These are phyloP conservation scores for Trinectes maculatus DNA, from an alignment of 2,113 vertebrate genomes.

Conservation along the genomic window DNA sequence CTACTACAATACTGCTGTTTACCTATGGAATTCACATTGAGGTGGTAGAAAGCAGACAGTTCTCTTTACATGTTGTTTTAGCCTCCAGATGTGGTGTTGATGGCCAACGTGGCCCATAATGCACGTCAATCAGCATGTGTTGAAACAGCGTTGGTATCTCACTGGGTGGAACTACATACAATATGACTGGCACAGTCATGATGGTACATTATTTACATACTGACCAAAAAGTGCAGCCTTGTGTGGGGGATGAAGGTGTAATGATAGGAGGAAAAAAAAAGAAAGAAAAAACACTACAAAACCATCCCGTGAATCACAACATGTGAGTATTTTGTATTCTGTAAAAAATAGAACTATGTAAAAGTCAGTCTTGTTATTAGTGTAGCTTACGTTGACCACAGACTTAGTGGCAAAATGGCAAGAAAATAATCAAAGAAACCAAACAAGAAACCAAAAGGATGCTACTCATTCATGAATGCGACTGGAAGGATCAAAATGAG, in stretches of 20 bases:
- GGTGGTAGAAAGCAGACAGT: constrained; percentile 69
- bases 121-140: constrained; percentile 56
- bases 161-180: constrained; percentile 65
- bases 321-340: constrained; percentile 55
- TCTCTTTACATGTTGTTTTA: constrained; percentile 46
- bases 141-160: constrained; percentile 60
- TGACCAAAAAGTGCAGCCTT: constrained; percentile 67
- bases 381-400: constrained; percentile 83
- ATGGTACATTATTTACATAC: constrained; percentile 78
- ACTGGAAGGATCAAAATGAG: constrained; percentile 37
- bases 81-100: constrained; percentile 57
- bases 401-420: constrained; percentile 68
- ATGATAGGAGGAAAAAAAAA: constrained; percentile 1
- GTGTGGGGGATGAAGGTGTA: constrained; percentile 36
- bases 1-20: constrained; percentile 83
- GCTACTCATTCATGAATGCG: constrained; percentile 64
- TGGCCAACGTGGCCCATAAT: constrained; percentile 58
- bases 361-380: constrained; percentile 81
- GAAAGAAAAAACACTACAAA: constrained; percentile 29
- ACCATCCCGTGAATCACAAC: constrained; percentile 64
- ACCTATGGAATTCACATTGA: constrained; percentile 80
- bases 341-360: constrained; percentile 81
- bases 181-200: constrained; percentile 52
- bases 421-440: constrained; percentile 48
- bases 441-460: constrained; percentile 30